Conservation (phyloP, 2,888 invertebrate genomes). For the Himalopsyche anomala region DNA sequence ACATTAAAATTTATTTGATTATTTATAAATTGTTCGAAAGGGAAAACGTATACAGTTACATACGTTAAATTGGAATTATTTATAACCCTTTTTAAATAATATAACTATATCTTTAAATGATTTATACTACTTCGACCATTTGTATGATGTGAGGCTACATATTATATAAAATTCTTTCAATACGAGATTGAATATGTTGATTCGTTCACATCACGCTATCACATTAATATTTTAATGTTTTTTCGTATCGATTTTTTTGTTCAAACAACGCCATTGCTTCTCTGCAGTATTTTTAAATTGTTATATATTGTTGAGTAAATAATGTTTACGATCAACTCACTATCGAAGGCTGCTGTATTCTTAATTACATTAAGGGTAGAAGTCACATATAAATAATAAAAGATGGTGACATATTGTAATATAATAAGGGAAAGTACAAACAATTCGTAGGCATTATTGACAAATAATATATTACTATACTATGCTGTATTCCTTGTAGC, state of each 20-base stretch:
- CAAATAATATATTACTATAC: too few species aligned
- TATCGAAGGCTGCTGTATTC: too few species aligned
- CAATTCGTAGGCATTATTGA: too few species aligned
- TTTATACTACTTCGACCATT: background rate
- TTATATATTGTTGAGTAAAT: too few species aligned
- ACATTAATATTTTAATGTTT: slow-evolving; percentile 18
- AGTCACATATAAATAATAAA: too few species aligned
- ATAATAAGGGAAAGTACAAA: too few species aligned
- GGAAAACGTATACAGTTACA: too few species aligned
- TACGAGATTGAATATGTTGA: background rate
- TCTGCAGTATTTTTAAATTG: background rate
- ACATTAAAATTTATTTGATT: too few species aligned
- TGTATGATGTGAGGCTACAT: background rate
- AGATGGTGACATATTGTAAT: too few species aligned
- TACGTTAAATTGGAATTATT: background rate
- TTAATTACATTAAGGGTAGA: background rate
- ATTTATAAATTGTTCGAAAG: too few species aligned
- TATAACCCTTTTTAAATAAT: background rate
- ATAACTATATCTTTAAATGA: background rate
- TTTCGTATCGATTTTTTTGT: slow-evolving; percentile 5
- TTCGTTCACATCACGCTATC: background rate
- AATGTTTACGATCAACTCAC: too few species aligned
- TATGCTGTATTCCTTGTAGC: too few species aligned
- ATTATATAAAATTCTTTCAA: background rate
- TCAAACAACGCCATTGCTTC: background rate